Percentiles rank a stretch among this genome's conserved stretches.
phyloP scores from a whole-genome alignment of 2,113 vertebrate genomes.

The Thomomys bottae region DNA sequence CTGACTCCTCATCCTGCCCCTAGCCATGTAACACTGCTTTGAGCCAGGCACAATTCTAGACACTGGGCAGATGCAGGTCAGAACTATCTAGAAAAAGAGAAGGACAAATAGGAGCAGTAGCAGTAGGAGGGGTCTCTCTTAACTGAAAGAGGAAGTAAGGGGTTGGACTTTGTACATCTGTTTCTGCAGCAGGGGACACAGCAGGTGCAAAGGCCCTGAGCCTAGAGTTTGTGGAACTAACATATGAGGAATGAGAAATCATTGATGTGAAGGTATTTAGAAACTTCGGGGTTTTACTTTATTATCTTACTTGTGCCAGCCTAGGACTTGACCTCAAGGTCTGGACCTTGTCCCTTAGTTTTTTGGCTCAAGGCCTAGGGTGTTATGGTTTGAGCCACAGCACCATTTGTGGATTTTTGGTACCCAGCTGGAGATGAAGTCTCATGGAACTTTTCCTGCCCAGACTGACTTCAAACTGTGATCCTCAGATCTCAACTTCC shows the following conservation, averaged over 20 bases:
- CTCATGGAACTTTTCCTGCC: too few species aligned
- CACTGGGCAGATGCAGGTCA: neutral
- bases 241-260: neutral
- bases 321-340: too few species aligned
- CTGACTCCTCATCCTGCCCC: neutral
- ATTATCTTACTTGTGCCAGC: too few species aligned
- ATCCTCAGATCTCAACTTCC: too few species aligned
- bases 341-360: too few species aligned
- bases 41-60: neutral
- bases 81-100: neutral
- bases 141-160: neutral
- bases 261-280: neutral
- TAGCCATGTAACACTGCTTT: neutral
- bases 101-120: neutral
- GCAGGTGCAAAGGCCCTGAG: constrained; percentile 29
- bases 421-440: too few species aligned
- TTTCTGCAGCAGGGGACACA: constrained; percentile 7
- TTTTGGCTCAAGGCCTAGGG: too few species aligned
- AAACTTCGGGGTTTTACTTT: constrained; percentile 1
- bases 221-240: neutral
- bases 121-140: neutral
- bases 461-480: too few species aligned
- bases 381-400: too few species aligned
- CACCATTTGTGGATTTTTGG: too few species aligned
- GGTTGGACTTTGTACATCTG: neutral